These are phyloP conservation scores for Lucilia cuprina DNA, from an alignment of 1,140 invertebrate genomes.

Conservation along the genomic window DNA sequence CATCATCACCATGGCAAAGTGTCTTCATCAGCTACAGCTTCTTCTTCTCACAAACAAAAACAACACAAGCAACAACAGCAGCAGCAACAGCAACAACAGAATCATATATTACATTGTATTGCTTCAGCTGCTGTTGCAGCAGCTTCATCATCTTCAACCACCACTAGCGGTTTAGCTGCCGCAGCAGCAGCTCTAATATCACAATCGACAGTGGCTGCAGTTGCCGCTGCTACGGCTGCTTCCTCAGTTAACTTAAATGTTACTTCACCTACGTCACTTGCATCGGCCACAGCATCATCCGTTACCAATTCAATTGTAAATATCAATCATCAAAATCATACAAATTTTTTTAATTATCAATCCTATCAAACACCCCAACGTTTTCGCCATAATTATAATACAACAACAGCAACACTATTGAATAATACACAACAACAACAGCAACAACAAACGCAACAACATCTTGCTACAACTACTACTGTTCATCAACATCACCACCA, in stretches of 20 bases:
- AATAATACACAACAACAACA: conserved; percentile 39
- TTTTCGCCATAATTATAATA: conserved; percentile 23
- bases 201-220: conserved; percentile 47
- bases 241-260: background rate
- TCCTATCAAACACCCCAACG: conserved; percentile 14
- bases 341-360: conserved; percentile 26
- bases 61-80: conserved; percentile 42
- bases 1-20: conserved; percentile 28
- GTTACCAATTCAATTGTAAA: conserved; percentile 54
- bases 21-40: conserved; percentile 51
- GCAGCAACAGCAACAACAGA: conserved; percentile 27
- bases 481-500: conserved; percentile 19
- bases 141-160: conserved; percentile 38
- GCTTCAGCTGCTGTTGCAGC: conserved; percentile 13
- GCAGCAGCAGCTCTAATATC: conserved; percentile 38
- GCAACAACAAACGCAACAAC: conserved; percentile 26
- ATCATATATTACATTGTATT: conserved; percentile 22
- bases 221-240: background rate
- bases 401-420: conserved; percentile 23
- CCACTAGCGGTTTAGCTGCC: background rate
- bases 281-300: conserved; percentile 22
- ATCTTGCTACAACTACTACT: conserved; percentile 6
- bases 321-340: conserved; percentile 52
- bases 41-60: background rate
- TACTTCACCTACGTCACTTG: background rate